A percentile compares a stretch with the other conserved stretches of the same genome.
Conservation (phyloP, 2,113 vertebrate species). For the Lepidothrix coronata region DNA sequence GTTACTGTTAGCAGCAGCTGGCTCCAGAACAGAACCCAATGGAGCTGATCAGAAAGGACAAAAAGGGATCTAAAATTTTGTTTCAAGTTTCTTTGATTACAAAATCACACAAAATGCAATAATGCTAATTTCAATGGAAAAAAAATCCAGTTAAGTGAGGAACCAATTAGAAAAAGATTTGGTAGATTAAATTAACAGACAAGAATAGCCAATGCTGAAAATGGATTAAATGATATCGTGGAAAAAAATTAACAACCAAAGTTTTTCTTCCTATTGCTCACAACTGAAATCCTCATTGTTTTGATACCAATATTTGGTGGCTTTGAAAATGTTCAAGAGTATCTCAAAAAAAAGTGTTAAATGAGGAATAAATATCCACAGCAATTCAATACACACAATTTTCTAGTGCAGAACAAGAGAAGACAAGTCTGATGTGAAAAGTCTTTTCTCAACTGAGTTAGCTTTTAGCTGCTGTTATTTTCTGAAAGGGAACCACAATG, state of each 20-base stretch:
- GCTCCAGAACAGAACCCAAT: background rate
- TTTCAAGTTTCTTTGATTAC: background rate
- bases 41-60: background rate
- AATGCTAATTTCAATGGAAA: background rate
- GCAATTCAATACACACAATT: background rate
- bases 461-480: background rate
- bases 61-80: background rate
- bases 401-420: background rate
- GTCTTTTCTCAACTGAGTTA: background rate
- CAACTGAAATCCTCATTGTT: background rate
- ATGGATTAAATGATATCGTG: background rate
- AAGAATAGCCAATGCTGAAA: background rate
- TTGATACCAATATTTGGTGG: background rate
- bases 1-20: background rate
- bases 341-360: background rate
- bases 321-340: background rate
- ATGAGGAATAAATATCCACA: background rate
- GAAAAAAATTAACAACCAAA: background rate
- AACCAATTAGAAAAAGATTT: background rate
- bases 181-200: background rate
- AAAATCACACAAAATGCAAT: background rate
- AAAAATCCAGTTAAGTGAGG: background rate
- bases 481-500: background rate
- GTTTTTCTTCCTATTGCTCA: background rate
- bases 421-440: background rate